A percentile compares a stretch with the other conserved stretches of the same genome.
Conservation (phyloP, 2,113 vertebrate species). For the Gracilinanus agilis region DNA sequence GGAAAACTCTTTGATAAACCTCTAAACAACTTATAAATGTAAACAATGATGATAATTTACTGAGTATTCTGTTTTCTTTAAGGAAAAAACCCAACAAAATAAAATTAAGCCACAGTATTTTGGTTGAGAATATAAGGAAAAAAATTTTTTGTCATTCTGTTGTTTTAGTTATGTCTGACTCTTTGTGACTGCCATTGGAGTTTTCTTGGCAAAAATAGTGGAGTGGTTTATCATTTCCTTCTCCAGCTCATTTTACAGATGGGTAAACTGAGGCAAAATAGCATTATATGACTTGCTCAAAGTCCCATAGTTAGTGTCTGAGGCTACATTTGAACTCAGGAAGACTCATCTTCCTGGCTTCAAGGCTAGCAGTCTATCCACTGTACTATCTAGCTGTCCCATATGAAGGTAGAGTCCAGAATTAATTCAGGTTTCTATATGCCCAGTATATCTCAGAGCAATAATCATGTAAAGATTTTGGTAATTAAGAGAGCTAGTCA, state of each 20-base stretch:
- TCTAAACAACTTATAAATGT: not conserved
- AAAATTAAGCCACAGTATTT: too few relatives aligned
- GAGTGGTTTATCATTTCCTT: not conserved
- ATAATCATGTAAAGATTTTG: not conserved
- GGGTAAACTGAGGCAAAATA: not conserved
- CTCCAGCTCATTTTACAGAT: not conserved
- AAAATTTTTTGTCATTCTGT: not conserved
- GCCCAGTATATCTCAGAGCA: not conserved
- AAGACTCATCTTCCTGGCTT: not conserved
- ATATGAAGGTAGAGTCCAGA: not conserved
- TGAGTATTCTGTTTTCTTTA: not conserved
- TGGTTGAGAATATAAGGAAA: not conserved
- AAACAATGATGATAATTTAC: not conserved
- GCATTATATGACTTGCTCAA: not conserved
- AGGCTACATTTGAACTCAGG: not conserved
- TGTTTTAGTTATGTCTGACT: not conserved
- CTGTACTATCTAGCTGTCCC: not conserved
- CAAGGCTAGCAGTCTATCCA: not conserved
- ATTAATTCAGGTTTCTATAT: not conserved
- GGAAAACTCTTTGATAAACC: not conserved
- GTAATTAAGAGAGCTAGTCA: not conserved
- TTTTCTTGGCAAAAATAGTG: not conserved
- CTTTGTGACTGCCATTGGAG: not conserved
- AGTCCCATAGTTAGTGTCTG: not conserved
- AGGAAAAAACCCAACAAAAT: not conserved